Base-by-base conservation (phyloP, 1,140 invertebrate genomes). In the Ephestia elutella region DNA sequence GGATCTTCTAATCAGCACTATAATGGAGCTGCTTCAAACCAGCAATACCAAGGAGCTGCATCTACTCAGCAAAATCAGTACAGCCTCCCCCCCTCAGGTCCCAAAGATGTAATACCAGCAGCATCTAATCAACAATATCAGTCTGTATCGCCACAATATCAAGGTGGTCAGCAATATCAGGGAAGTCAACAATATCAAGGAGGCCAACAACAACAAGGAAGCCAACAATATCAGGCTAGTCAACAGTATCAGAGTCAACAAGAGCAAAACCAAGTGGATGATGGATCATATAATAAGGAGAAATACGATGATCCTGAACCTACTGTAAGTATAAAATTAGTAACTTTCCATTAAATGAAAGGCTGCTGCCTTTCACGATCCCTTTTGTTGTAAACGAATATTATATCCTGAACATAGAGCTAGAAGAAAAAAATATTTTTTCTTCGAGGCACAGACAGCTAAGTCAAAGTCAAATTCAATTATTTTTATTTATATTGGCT, bases 301-400 rank as follows among this genome's bases (percentile, higher is more conserved):
- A 53, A 53, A 25, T 53, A 53, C 21, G 65, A 66, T 49, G 75
- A 75, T 15, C 67, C 71, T 38, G 73, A 78, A 58, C 75, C 72
- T 50, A 75, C 75, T 32, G 75, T 75, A 49, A 67, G 73, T 71
- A 25, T n/a, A n/a, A n/a, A n/a, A n/a, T n/a, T n/a, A n/a, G n/a
- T 49, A 18, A 17, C 18, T 17, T 17, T 18, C 2, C 17, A 49
- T 49, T 49, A 17, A 17, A 49, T 49, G 5, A 1, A 49, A 2
- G 9, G 13, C n/a, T 17, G n/a, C 18, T 3, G 8, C 48, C 15
- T 49, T 49, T n/a, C n/a, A n/a, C n/a, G n/a, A n/a, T n/a, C n/a
- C n/a, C n/a, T n/a, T n/a, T n/a, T n/a, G n/a, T n/a, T n/a, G n/a
- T n/a, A n/a, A n/a, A n/a, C n/a, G n/a, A n/a, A n/a, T n/a, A n/a